Conservation (phyloP, 2,113 vertebrate genomes). For the Cheirogaleus medius region DNA sequence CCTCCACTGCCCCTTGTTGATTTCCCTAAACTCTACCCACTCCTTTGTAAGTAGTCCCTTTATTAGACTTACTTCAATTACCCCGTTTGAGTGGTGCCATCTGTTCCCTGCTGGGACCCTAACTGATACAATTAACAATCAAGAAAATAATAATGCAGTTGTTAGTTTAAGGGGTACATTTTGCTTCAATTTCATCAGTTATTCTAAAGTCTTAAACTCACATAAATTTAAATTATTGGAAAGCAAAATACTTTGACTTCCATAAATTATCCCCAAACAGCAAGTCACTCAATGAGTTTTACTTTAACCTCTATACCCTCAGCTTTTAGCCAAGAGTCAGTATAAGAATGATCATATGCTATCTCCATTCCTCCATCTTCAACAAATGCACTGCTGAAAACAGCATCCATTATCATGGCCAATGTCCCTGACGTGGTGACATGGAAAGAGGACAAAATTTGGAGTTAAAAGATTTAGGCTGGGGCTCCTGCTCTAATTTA, state of each 20-base stretch:
- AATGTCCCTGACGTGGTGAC: background rate
- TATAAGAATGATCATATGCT: conserved; percentile 21
- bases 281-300: conserved; percentile 32
- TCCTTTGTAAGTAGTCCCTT: conserved; percentile 26
- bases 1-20: background rate
- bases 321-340: conserved; percentile 47
- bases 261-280: conserved; percentile 40
- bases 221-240: conserved; percentile 57
- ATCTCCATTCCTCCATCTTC: conserved; percentile 22
- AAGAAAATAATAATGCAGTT: conserved; percentile 62
- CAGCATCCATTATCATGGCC: conserved; percentile 12
- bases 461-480: background rate
- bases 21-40: background rate
- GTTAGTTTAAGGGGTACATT: conserved; percentile 32
- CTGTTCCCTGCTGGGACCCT: conserved; percentile 44
- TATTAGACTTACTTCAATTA: conserved; percentile 48
- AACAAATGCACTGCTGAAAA: conserved; percentile 25
- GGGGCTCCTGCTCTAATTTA: background rate
- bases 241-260: conserved; percentile 47
- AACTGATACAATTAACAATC: conserved; percentile 58
- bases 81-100: conserved; percentile 5
- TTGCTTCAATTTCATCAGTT: conserved; percentile 19
- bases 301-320: conserved; percentile 22
- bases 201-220: conserved; percentile 14
- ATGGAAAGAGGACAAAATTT: background rate